Evolutionary conservation across 2,888 invertebrate species (phyloP), one percentile per base, ranked within the genome.

Genomic region (Timema podura): DNA sequence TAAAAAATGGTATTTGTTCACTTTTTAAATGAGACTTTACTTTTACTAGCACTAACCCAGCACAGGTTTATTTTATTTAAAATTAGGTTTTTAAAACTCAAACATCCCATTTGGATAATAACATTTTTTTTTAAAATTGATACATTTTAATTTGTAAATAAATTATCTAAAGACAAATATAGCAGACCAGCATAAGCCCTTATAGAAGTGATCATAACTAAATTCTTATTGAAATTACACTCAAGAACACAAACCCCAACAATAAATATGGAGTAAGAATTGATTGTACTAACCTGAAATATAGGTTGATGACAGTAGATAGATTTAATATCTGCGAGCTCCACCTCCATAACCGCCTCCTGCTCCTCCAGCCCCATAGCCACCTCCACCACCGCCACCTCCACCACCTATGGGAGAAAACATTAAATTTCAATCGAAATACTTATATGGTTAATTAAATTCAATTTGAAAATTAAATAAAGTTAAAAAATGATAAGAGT

Each of bases 361-460:
- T 70, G 72, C 54, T 30, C 74, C 73, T 54, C 74, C 74, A 30
- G 71, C 68, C 57, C 71, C 74, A 70, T 71, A 73, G 30, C 73
- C 73, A n/a, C 73, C 74, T 45, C 72, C 73, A 10, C 73, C 74
- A 6, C 73, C 73, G 16, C 72, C 73, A n/a, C 68, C 68, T 47
- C 30, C 45, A 8, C 16, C n/a, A 61, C 49, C 44, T 15, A 30
- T 11, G 48, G 6, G 5, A n/a, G 9, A 10, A 48, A 57, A 10
- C 15, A 5, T 45, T 6, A 61, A 5, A 61, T 45, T 1, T 59
- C 13, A 10, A 45, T 46, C 11, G 7, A 13, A 2, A 64, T n/a
- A 49, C 11, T 49, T 49, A 10, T n/a, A 49, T 30, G 3, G 30
- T 3, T 30, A 3, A 30, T 30, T 30, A 30, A 30, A 30, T 30